phyloP scores from a whole-genome alignment of 1,140 invertebrate species.

The Drosophila elegans region DNA sequence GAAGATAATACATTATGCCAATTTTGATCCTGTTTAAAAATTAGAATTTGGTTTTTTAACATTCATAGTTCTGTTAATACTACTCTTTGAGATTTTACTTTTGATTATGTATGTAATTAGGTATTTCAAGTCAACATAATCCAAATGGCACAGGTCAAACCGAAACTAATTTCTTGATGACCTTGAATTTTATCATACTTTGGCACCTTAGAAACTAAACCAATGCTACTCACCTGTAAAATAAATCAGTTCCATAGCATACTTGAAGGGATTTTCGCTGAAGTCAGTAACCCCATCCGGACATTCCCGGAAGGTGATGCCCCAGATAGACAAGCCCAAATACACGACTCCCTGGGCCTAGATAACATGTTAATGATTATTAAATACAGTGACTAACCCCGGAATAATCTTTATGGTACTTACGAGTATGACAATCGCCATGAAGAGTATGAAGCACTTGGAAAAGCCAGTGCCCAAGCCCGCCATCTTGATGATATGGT shows the following conservation, averaged over 20 bases:
- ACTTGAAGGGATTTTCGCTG: slow-evolving; percentile 55
- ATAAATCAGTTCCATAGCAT: slow-evolving; percentile 73
- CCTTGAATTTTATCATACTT: too few species aligned
- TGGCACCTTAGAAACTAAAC: too few species aligned
- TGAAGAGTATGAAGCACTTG: slow-evolving; percentile 81
- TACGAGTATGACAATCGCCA: slow-evolving; percentile 79
- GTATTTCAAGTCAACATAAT: too few species aligned
- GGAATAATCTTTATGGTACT: slow-evolving; percentile 33
- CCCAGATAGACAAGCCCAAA: slow-evolving; percentile 70
- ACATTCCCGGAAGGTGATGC: slow-evolving; percentile 58
- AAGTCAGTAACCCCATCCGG: slow-evolving; percentile 42
- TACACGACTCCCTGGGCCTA: slow-evolving; percentile 68
- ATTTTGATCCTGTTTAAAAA: too few species aligned
- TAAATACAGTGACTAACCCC: neutral
- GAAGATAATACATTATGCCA: too few species aligned
- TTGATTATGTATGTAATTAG: too few species aligned
- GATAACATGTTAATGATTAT: neutral
- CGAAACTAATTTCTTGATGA: neutral
- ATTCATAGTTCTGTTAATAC: too few species aligned
- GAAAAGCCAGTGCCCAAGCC: slow-evolving; percentile 72
- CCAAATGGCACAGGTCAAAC: neutral
- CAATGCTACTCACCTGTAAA: slow-evolving; percentile 53
- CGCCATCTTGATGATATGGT: slow-evolving; percentile 46
- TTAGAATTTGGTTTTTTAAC: too few species aligned
- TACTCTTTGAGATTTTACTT: too few species aligned